Evolutionary conservation across 2,113 vertebrate genomes (phyloP).

Genomic region (Artemisiospiza belli): DNA sequence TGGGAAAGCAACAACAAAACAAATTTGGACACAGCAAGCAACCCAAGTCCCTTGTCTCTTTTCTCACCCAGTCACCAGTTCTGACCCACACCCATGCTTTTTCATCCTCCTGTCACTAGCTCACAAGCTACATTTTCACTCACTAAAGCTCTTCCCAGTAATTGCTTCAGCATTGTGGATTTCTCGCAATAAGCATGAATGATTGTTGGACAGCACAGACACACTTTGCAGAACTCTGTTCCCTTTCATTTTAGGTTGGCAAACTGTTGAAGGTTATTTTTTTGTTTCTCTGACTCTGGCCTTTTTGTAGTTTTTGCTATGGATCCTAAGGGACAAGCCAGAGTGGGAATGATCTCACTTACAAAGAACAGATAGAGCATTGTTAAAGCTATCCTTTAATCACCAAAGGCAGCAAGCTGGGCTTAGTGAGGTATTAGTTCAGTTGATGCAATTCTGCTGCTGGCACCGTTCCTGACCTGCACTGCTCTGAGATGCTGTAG

Average conservation of each 20-base stretch:
- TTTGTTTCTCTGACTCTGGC: not conserved
- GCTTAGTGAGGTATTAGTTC: not conserved
- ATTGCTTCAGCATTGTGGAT: not conserved
- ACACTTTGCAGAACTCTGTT: not conserved
- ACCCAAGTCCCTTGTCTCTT: not conserved
- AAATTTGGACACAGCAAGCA: not conserved
- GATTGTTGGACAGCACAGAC: not conserved
- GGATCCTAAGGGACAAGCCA: not conserved
- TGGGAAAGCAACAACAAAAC: not conserved
- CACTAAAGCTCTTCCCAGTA: conserved; percentile 22
- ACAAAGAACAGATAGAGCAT: not conserved
- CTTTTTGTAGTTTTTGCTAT: conserved; percentile 2
- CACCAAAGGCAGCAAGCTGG: conserved; percentile 2
- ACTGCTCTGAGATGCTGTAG: not conserved
- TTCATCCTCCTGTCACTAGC: not conserved
- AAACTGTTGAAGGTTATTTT: not conserved
- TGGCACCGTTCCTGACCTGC: not conserved
- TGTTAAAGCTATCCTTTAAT: conserved; percentile 1
- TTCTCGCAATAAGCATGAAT: not conserved
- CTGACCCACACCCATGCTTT: not conserved
- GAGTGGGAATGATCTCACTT: conserved; percentile 1
- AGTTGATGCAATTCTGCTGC: not conserved
- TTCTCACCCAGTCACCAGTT: not conserved
- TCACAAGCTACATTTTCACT: not conserved
- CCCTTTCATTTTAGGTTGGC: not conserved